A percentile compares a stretch with the other conserved stretches of the same genome.
These are phyloP conservation scores for Calcarius ornatus DNA, from an alignment of 2,113 vertebrate genomes.

Conservation along the genomic window DNA sequence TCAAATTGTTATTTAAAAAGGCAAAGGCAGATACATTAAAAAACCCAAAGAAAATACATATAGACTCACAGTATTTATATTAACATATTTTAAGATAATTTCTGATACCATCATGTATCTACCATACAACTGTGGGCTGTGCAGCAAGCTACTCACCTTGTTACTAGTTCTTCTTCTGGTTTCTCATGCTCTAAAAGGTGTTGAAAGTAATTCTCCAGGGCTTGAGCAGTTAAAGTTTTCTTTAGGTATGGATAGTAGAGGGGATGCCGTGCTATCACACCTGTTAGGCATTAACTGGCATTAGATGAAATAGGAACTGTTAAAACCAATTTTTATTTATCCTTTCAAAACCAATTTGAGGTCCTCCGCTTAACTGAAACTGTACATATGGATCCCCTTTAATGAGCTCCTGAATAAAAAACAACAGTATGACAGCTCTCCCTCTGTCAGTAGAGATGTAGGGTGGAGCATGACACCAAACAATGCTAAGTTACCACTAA, in stretches of 20 bases:
- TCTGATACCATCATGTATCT: neutral
- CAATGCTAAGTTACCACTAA: neutral
- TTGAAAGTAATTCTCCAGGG: constrained; percentile 79
- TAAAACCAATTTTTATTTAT: neutral
- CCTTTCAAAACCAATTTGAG: neutral
- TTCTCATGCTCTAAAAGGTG: constrained; percentile 77
- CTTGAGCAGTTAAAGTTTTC: constrained; percentile 80
- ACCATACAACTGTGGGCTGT: neutral
- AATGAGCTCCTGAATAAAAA: constrained; percentile 1
- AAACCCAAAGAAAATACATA: neutral
- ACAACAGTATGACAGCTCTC: neutral
- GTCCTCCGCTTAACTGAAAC: neutral
- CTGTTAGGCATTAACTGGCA: constrained; percentile 54
- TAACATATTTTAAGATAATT: neutral
- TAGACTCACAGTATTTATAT: neutral
- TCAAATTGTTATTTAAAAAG: neutral
- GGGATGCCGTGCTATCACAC: constrained; percentile 81
- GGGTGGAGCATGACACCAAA: neutral
- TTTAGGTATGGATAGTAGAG: constrained; percentile 86
- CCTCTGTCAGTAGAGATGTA: neutral
- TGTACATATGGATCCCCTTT: neutral
- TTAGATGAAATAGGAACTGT: neutral
- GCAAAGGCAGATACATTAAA: neutral
- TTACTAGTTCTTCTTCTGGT: constrained; percentile 57
- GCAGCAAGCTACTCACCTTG: constrained; percentile 70